Evolutionary conservation across 2,888 invertebrate genomes (phyloP).

Genomic region (Parapristionchus giblindavisi): DNA sequence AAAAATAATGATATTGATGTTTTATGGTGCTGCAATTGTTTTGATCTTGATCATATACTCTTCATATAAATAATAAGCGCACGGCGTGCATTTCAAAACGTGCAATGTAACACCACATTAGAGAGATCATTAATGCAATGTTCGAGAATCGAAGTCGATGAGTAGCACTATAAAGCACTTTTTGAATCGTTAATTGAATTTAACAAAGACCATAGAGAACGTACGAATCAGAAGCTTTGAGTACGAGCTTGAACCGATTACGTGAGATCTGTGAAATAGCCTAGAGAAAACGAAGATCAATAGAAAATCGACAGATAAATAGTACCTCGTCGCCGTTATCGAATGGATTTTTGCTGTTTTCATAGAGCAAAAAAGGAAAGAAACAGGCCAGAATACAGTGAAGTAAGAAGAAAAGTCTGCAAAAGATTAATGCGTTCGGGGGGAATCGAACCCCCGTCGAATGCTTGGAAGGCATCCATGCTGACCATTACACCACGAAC

Average conservation of each 20-base stretch:
- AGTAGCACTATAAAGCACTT: not conserved
- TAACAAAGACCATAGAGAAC: not conserved
- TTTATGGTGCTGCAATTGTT: no score
- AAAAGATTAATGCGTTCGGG: conserved; percentile 42
- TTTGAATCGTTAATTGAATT: not conserved
- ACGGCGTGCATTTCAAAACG: no score
- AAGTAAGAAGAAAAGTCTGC: conserved; percentile 26
- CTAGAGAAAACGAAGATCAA: not conserved
- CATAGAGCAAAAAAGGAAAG: conserved; percentile 17
- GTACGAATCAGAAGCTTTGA: not conserved
- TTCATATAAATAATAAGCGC: no score
- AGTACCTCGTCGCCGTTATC: conserved; percentile 4
- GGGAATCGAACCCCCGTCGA: conserved; percentile 51
- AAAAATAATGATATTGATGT: no score
- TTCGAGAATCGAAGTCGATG: conserved; percentile 10
- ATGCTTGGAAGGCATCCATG: conserved; percentile 53
- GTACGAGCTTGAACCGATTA: not conserved
- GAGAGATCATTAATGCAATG: not conserved
- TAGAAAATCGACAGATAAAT: not conserved
- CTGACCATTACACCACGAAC: conserved; percentile 53
- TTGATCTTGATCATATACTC: no score
- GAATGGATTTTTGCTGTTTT: conserved; percentile 8
- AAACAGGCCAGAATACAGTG: conserved; percentile 11
- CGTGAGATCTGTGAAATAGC: not conserved
- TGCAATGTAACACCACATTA: no score